Evolutionary conservation across 2,888 invertebrate genomes (phyloP).

Genomic region (Tribolium freemani): DNA sequence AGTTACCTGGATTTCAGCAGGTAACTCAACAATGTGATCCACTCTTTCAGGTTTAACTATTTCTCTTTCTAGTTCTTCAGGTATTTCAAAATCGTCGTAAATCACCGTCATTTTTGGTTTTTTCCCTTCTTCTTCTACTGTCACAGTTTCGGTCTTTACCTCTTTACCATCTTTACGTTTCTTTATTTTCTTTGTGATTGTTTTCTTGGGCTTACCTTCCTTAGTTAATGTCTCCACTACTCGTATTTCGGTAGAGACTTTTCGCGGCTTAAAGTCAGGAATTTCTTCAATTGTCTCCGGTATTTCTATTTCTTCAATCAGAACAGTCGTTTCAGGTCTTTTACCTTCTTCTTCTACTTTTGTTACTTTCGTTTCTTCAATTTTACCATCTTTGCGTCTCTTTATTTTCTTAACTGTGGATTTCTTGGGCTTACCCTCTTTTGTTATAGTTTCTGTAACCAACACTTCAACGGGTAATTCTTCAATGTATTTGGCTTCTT

Average conservation of each 20-base stretch:
- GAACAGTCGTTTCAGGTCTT: conserved; percentile 60
- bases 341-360: conserved; percentile 62
- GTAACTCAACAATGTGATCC: conserved; percentile 49
- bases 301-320: conserved; percentile 50
- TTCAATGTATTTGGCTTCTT: conserved; percentile 52
- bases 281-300: conserved; percentile 45
- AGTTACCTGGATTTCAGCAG: conserved; percentile 58
- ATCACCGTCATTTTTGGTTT: conserved; percentile 55
- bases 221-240: conserved; percentile 61
- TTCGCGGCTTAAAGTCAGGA: conserved; percentile 19
- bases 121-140: conserved; percentile 66
- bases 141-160: conserved; percentile 66
- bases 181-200: conserved; percentile 57
- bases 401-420: conserved; percentile 61
- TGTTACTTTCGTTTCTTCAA: conserved; percentile 66
- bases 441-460: conserved; percentile 60
- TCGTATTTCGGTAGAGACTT: conserved; percentile 49
- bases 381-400: conserved; percentile 59
- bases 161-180: conserved; percentile 51
- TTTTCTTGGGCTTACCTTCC: conserved; percentile 54
- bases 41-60: conserved; percentile 40
- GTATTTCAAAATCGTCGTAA: conserved; percentile 53
- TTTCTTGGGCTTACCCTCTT: conserved; percentile 57
- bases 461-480: conserved; percentile 58
- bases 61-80: conserved; percentile 48